Base-by-base conservation (phyloP, 2,113 vertebrate genomes). In the Eclectus roratus region DNA sequence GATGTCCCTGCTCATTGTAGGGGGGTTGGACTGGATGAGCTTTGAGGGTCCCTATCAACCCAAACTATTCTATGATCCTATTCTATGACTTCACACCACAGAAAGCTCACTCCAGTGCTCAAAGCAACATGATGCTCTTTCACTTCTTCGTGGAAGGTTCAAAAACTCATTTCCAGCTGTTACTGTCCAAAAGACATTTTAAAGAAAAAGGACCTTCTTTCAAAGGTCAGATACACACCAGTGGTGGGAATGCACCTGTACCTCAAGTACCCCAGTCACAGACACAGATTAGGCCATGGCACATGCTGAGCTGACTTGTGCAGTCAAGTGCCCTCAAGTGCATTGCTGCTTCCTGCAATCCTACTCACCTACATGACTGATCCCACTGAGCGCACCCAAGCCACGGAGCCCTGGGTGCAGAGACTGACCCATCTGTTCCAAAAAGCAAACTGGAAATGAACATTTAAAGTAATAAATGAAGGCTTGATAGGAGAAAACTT, bases 321-420 rank as follows among this genome's bases (percentile, higher is more conserved):
- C 37, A 21, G n/a, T 19, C 4, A 17, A 24, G 37, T 2, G 49
- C 19, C 72, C 28, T 7, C 29, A 11, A 65, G 31, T 1, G 4
- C 60, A 47, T 39, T 13, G 0, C 31, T 16, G 60, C 69, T 49
- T 81, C 35, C 60, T 65, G 55, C 1, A 0, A 29, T 31, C 33
- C 44, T 49, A 8, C 25, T 29, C 17, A 12, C n/a, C 0, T 1
- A 25, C 33, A 27, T 1, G 0, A 20, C 24, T 18, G 17, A 33
- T 18, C 0, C 0, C 44, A 2, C 24, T 6, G 33, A 31, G 29
- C 27, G 24, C 1, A 3, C 29, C 37, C 24, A 27, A 43, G 43
- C 43, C 37, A 44, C 0, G 0, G 8, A 66, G 4, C 53, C 35
- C 41, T 0, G 0, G 23, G 29, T 11, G 17, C 13, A 50, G 71